Percentiles rank a stretch among this genome's conserved stretches.
phyloP scores from a whole-genome alignment of 2,797 vertebrate genomes.

The Aselliscus stoliczkanus region DNA sequence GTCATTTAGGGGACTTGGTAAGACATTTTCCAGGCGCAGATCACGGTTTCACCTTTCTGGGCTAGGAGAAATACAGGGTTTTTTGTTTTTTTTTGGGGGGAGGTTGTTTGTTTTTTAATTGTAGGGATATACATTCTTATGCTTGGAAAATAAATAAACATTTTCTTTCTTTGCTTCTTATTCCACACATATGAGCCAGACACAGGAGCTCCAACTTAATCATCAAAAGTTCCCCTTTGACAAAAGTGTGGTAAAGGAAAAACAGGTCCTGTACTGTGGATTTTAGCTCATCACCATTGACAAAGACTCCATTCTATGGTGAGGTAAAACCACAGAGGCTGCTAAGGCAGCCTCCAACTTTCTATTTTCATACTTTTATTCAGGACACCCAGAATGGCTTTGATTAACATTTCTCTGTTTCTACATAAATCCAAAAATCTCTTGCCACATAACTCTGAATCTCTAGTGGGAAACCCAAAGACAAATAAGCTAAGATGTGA shows the following conservation, averaged over 20 bases:
- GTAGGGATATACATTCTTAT: neutral
- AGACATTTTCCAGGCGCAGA: constrained; percentile 35
- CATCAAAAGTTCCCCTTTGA: neutral
- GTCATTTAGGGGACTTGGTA: constrained; percentile 36
- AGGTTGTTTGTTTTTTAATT: neutral
- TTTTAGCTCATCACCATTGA: neutral
- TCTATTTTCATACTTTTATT: constrained; percentile 13
- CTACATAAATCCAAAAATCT: neutral
- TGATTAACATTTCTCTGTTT: constrained; percentile 33
- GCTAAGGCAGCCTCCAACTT: neutral
- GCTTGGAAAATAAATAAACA: constrained; percentile 6
- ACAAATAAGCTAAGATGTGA: neutral
- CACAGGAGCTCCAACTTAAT: constrained; percentile 11
- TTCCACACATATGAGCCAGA: constrained; percentile 34
- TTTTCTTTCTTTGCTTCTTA: constrained; percentile 41
- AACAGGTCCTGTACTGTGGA: neutral
- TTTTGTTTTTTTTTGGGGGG: no score
- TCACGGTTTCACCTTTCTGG: neutral
- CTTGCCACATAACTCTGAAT: neutral
- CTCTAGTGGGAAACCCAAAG: neutral
- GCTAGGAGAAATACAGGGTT: neutral
- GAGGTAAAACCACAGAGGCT: neutral
- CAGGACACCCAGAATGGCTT: neutral
- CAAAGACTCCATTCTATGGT: neutral
- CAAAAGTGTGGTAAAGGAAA: neutral